Base-by-base conservation (phyloP, 2,797 vertebrate species). In the Sebastes miniatus region DNA sequence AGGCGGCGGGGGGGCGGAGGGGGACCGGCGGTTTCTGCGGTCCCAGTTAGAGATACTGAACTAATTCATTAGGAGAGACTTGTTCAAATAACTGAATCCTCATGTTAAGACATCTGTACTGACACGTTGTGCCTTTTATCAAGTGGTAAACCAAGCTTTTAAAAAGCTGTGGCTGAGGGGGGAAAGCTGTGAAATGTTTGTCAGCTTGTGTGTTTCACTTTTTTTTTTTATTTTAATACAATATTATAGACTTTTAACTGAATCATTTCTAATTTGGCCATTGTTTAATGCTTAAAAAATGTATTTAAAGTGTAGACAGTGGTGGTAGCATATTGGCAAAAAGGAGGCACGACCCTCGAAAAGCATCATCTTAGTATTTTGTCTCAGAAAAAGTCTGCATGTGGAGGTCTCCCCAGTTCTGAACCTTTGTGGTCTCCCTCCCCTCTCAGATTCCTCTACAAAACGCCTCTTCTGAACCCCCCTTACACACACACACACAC, bases 361-460 rank as follows among this genome's bases (percentile, higher is more conserved):
- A 75, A 78, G 70, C 56, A 50, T 78, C 43, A 58, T 74, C 27
- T 63, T 39, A 16, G 59, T 69, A 12, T 80, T 89, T 80, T 69
- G 50, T 83, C 91, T 77, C 64, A 66, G 87, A 89, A 85, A 77
- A 92, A 93, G 88, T 88, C 95, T 94, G 95, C 96, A 96, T 97
- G 96, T 95, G 95, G 96, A 96, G 96, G 97, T 97, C 97, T 96
- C 96, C 95, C 95, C 94, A 94, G 95, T 96, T 94, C 96, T 96
- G 95, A 97, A 97, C 97, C 97, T 97, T 97, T 97, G 97, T 97
- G 96, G 96, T 96, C 84, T 73, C 96, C 96, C 96, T 96, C 96
- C 83, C 89, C 83, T 88, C 66, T 86, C 95, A 79, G 88, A 92
- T 91, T 90, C 91, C 91, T 89, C 85, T 82, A 88, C 81, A 88